Conservation (phyloP, 1,140 invertebrate genomes). For the Odontomachus brunneus region DNA sequence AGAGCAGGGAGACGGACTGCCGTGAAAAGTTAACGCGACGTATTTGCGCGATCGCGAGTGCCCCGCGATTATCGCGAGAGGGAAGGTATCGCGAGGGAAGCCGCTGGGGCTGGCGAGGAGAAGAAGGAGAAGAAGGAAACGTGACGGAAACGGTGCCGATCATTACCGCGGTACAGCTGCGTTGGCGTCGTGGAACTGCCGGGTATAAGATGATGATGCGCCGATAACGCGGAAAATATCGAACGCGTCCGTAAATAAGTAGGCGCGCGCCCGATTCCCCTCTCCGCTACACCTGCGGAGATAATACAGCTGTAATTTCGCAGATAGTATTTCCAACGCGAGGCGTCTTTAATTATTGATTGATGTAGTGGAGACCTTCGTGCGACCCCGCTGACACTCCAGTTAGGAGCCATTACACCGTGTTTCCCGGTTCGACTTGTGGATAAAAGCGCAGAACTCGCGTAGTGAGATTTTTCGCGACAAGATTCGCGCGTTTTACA, state of each 20-base stretch:
- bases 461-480: too few species aligned
- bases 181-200: conserved; percentile 43
- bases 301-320: conserved; percentile 1
- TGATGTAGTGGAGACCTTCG: neutral
- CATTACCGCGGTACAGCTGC: conserved; percentile 42
- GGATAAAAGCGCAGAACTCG: too few species aligned
- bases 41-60: conserved; percentile 32
- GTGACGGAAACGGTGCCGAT: conserved; percentile 31
- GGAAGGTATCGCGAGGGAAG: conserved; percentile 9
- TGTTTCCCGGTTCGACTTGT: too few species aligned
- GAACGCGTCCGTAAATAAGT: conserved; percentile 52
- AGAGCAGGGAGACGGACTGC: neutral
- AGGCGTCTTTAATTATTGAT: neutral
- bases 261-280: conserved; percentile 10
- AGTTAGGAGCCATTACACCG: neutral
- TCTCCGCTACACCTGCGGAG: neutral
- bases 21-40: conserved; percentile 6
- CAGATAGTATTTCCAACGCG: neutral
- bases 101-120: conserved; percentile 14
- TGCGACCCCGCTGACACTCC: neutral
- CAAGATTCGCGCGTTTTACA: too few species aligned
- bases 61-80: conserved; percentile 27
- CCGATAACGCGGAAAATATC: conserved; percentile 48
- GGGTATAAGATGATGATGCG: conserved; percentile 59
- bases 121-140: conserved; percentile 3